A percentile compares a stretch with the other conserved stretches of the same genome.
phyloP scores from a whole-genome alignment of 2,113 vertebrate genomes.

The western clawed frog (Xenopus tropicalis) region DNA sequence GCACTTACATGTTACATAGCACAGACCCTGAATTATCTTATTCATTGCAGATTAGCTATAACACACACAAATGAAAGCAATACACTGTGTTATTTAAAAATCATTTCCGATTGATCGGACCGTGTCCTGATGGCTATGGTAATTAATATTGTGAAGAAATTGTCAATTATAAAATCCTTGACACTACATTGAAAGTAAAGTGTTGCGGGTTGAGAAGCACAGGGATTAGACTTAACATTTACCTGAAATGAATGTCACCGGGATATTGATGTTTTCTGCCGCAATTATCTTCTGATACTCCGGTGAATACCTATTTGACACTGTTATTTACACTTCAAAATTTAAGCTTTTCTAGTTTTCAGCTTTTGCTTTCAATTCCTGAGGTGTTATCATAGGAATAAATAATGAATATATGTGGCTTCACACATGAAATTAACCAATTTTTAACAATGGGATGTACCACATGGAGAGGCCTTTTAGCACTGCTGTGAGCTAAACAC shows the following conservation, averaged over 20 bases:
- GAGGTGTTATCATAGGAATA: background rate
- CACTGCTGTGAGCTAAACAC: no score
- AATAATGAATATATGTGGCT: no score
- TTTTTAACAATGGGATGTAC: background rate
- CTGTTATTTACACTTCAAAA: conserved; percentile 27
- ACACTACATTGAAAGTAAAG: conserved; percentile 4
- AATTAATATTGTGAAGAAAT: conserved; percentile 17
- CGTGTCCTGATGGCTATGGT: conserved; percentile 5
- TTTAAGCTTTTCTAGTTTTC: background rate
- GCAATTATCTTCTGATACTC: conserved; percentile 31
- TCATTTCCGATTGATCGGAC: conserved; percentile 30
- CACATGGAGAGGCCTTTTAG: no score
- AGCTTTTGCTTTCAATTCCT: background rate
- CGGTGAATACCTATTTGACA: conserved; percentile 3
- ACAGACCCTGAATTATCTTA: conserved; percentile 9
- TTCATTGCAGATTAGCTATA: conserved; percentile 15
- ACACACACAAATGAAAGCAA: conserved; percentile 16
- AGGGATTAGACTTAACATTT: conserved; percentile 32
- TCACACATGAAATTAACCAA: background rate
- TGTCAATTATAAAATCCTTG: conserved; percentile 25
- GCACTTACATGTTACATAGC: conserved; percentile 18
- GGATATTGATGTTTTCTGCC: conserved; percentile 21
- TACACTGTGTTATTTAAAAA: conserved; percentile 24
- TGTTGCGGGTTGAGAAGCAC: conserved; percentile 18
- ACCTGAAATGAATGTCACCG: conserved; percentile 27